A percentile compares a stretch with the other conserved stretches of the same genome.
phyloP scores from a whole-genome alignment of 2,113 vertebrate genomes.

The Martes martes region DNA sequence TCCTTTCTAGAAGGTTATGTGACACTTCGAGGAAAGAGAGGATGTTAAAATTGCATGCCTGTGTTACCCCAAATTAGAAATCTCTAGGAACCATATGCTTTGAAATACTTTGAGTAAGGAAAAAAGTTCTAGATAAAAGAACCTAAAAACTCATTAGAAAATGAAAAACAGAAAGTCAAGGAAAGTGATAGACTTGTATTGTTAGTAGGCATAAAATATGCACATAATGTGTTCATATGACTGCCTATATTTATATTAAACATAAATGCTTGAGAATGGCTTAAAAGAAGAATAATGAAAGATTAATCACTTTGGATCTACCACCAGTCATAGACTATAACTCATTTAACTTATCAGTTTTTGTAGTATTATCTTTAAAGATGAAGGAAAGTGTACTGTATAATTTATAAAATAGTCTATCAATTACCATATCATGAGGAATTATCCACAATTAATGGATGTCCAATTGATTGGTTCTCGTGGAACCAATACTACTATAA shows the following conservation, averaged over 20 bases:
- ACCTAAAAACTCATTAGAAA: background rate
- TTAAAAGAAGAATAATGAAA: background rate
- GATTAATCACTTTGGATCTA: background rate
- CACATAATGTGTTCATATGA: background rate
- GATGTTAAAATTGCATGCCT: background rate
- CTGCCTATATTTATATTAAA: background rate
- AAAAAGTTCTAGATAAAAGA: background rate
- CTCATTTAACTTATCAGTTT: background rate
- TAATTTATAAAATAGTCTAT: background rate
- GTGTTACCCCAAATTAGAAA: background rate
- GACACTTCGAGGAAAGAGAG: background rate
- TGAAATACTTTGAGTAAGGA: background rate
- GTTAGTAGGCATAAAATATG: background rate
- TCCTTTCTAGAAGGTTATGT: background rate
- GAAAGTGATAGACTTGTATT: background rate
- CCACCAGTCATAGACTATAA: background rate
- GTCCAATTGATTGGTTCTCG: background rate
- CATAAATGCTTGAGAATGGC: background rate
- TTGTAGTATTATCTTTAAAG: background rate
- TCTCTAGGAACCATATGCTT: conserved; percentile 4
- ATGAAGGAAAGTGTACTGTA: background rate
- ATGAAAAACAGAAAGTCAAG: background rate
- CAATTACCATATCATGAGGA: background rate
- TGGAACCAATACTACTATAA: background rate
- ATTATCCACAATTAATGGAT: background rate